Conservation (phyloP, 2,888 invertebrate genomes). For the Apamea monoglypha region DNA sequence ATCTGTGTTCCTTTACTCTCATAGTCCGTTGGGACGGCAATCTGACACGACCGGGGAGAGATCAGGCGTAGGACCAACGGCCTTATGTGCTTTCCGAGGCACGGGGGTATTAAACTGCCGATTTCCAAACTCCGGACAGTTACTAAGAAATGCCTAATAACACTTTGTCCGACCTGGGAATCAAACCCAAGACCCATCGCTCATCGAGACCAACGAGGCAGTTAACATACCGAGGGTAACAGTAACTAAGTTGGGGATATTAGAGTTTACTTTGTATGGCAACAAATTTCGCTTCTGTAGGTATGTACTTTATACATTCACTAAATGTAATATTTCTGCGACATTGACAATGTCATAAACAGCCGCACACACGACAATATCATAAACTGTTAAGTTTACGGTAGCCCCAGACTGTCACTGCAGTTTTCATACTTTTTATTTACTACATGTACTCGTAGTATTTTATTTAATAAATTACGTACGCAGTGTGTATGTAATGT, state of each 20-base stretch:
- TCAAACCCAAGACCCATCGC: too few relatives aligned
- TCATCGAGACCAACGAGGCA: too few relatives aligned
- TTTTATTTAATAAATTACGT: not conserved
- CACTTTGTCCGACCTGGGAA: too few relatives aligned
- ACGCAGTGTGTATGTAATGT: not conserved
- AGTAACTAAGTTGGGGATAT: not conserved
- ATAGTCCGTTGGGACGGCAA: too few relatives aligned
- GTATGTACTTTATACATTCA: not conserved
- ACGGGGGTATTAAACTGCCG: too few relatives aligned
- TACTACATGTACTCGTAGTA: not conserved
- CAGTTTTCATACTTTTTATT: slow-evolving; percentile 8
- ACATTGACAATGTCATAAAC: not conserved
- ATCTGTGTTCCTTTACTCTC: too few relatives aligned
- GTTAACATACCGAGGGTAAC: too few relatives aligned
- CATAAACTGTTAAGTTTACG: not conserved
- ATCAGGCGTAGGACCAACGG: too few relatives aligned
- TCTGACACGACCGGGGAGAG: too few relatives aligned
- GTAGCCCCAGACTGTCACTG: not conserved
- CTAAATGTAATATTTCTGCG: not conserved
- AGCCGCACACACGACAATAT: not conserved
- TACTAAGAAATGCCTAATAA: too few relatives aligned
- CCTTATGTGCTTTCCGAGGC: too few relatives aligned
- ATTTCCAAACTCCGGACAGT: too few relatives aligned
- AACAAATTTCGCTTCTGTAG: not conserved
- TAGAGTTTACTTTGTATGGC: not conserved